Evolutionary conservation across 2,888 invertebrate genomes (phyloP).

Genomic region (Vandiemenella viatica): DNA sequence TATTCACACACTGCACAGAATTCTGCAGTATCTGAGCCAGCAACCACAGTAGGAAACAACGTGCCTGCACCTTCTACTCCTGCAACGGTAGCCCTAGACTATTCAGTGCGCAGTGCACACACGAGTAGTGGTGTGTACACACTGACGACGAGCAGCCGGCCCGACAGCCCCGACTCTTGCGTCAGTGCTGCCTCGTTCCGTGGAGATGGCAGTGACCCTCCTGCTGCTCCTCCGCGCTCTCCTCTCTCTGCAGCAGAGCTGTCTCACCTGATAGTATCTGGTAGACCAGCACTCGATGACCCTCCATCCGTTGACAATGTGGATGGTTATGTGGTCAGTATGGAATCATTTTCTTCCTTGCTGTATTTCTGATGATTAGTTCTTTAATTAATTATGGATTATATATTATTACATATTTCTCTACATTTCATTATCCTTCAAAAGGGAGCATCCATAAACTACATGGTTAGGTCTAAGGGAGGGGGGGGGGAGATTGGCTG

Average conservation of each 20-base stretch:
- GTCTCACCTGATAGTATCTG: slow-evolving; percentile 70
- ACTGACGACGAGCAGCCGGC: slow-evolving; percentile 39
- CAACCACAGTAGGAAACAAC: slow-evolving; percentile 47
- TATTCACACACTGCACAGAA: slow-evolving; percentile 80
- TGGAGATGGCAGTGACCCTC: slow-evolving; percentile 79
- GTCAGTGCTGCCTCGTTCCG: slow-evolving; percentile 36
- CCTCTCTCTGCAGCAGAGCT: slow-evolving; percentile 68
- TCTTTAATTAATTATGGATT: no score
- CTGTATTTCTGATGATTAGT: no score
- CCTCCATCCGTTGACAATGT: no score
- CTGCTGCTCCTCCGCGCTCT: slow-evolving; percentile 53
- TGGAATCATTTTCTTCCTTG: no score
- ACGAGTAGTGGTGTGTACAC: slow-evolving; percentile 17
- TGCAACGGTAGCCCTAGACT: slow-evolving; percentile 46
- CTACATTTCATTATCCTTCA: no score
- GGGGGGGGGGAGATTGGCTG: no score
- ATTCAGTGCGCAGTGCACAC: slow-evolving; percentile 27
- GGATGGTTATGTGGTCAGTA: slow-evolving; percentile 80
- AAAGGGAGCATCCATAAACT: no score
- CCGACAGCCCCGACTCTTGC: slow-evolving; percentile 32
- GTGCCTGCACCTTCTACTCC: no score
- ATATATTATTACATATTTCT: no score
- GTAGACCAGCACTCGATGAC: slow-evolving; percentile 23
- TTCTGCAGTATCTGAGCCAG: slow-evolving; percentile 54
- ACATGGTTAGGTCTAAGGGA: no score